phyloP scores from a whole-genome alignment of 1,140 invertebrate genomes.

The Papilio dardanus region DNA sequence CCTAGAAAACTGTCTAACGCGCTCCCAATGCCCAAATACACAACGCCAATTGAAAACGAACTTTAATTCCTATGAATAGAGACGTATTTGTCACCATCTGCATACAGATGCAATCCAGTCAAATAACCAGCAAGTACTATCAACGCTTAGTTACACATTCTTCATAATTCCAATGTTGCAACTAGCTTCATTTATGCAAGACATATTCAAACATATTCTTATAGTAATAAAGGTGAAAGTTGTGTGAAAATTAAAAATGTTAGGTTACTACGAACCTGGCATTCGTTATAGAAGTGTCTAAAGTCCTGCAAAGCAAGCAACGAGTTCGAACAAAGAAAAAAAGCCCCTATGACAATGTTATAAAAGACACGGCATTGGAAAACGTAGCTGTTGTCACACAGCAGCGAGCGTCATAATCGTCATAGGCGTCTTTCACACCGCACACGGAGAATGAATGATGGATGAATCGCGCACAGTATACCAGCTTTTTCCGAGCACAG shows the following conservation, averaged over 20 bases:
- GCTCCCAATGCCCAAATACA: constrained; percentile 42
- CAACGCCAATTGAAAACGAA: constrained; percentile 40
- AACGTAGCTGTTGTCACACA: constrained; percentile 50
- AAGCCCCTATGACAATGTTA: constrained; percentile 52
- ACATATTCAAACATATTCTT: constrained; percentile 36
- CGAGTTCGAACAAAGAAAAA: constrained; percentile 52
- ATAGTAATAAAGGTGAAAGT: constrained; percentile 21
- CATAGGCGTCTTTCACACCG: constrained; percentile 74
- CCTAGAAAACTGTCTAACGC: constrained; percentile 56
- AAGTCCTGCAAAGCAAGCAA: constrained; percentile 54
- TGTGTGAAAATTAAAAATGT: neutral
- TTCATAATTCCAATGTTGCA: constrained; percentile 34
- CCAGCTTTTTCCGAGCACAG: constrained; percentile 65
- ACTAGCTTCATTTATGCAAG: neutral
- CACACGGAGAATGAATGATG: constrained; percentile 74
- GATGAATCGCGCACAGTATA: constrained; percentile 70
- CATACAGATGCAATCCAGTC: constrained; percentile 56
- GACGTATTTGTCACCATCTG: constrained; percentile 15
- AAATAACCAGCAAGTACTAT: constrained; percentile 62
- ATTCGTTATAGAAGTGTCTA: constrained; percentile 55
- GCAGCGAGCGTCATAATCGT: constrained; percentile 73
- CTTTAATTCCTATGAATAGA: constrained; percentile 34
- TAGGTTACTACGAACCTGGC: constrained; percentile 38
- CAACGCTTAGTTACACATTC: constrained; percentile 59
- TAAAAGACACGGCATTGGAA: constrained; percentile 50